Conservation (phyloP, 1,140 invertebrate species). For the Orchesella cincta region DNA sequence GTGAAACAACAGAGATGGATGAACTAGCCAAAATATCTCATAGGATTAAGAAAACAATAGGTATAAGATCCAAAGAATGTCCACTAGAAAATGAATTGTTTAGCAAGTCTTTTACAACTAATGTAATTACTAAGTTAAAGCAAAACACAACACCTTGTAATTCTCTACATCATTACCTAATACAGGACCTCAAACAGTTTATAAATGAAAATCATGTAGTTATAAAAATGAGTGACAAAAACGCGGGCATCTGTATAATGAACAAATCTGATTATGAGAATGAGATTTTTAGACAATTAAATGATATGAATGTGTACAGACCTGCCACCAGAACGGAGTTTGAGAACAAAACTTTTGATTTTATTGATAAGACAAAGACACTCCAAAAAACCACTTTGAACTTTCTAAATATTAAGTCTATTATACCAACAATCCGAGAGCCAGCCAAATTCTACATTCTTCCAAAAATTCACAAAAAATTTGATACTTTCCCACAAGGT, state of each 20-base stretch:
- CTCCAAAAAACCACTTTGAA: neutral
- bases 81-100: neutral
- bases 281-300: conserved; percentile 16
- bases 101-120: neutral
- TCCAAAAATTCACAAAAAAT: conserved; percentile 16
- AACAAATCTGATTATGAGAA: neutral
- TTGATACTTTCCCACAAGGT: neutral
- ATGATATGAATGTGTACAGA: conserved; percentile 6
- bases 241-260: conserved; percentile 11
- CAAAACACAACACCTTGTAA: neutral
- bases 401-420: neutral
- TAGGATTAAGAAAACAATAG: neutral
- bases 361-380: neutral
- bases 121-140: neutral
- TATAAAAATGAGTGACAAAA: conserved; percentile 10
- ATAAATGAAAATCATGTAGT: neutral
- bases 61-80: neutral
- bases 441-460: conserved; percentile 23
- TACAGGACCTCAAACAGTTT: neutral
- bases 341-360: neutral
- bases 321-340: neutral
- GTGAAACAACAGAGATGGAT: neutral
- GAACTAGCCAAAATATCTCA: neutral
- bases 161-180: neutral
- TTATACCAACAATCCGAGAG: neutral